phyloP scores from a whole-genome alignment of 2,113 vertebrate species.

The Corapipo altera region DNA sequence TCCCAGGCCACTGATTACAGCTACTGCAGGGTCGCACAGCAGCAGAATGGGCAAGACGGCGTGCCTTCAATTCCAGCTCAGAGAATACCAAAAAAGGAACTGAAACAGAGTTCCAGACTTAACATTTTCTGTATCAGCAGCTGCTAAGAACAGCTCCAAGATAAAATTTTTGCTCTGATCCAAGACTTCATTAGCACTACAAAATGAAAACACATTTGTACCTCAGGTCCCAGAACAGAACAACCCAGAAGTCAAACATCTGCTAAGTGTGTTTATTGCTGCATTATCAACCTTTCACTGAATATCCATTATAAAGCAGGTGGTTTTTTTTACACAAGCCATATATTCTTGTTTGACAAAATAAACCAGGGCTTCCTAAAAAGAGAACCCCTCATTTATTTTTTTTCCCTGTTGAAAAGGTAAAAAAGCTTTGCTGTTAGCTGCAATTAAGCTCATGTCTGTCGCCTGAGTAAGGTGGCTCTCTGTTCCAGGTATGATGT shows the following conservation, averaged over 20 bases:
- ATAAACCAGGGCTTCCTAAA: not conserved
- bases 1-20: conserved; percentile 50
- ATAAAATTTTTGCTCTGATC: not conserved
- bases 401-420: not conserved
- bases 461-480: not conserved
- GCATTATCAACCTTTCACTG: not conserved
- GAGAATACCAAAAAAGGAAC: conserved; percentile 65
- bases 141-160: conserved; percentile 3
- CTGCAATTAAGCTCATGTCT: not conserved
- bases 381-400: not conserved
- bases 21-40: not conserved
- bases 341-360: not conserved
- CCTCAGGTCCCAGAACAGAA: not conserved
- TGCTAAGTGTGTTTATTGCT: not conserved
- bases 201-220: not conserved
- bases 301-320: not conserved
- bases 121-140: conserved; percentile 20
- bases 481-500: not conserved
- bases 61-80: conserved; percentile 27
- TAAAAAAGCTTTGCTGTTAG: not conserved
- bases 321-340: not conserved
- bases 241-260: not conserved
- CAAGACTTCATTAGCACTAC: not conserved
- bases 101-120: not conserved
- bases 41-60: not conserved